Base-by-base conservation (phyloP, 2,113 vertebrate species). In the Engraulis encrasicolus region DNA sequence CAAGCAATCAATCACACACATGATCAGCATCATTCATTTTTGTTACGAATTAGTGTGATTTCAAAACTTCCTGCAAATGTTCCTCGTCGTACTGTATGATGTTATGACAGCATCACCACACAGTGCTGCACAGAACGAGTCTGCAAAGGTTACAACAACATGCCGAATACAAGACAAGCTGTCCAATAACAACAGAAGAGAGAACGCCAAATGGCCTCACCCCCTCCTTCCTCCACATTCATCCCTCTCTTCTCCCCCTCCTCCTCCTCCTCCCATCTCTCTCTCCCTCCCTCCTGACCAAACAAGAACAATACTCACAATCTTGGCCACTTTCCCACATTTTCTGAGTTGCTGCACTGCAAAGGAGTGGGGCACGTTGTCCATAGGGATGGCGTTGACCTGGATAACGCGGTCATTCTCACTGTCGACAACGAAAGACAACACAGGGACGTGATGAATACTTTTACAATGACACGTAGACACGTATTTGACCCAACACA, bases 321-420 rank as follows among this genome's bases (percentile, higher is more conserved):
- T 97, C 88, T 95, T 96, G 78, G 98, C 97, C 2, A 96, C 91
- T 94, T 98, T 99, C 71, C 97, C 97, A 90, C 97, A 98, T 92
- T 99, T 99, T 66, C 97, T 95, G 82, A 99, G 95, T 79, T 97
- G 96, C 77, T 99, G 98, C 45, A 99, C 97, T 37, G 98, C 98
- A 86, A 98, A 98, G 1, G 97, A 96, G 92, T 99, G 98, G 84
- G 95, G 94, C 90, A 99, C 97, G 2, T 96, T 96, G 86, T 99
- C 97, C 97, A 99, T 98, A 1, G 96, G 84, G 83, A 96, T 96
- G 83, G 95, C 92, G 2, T 99, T 99, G 87, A 99, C 98, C 87
- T 96, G 96, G 86, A 99, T 92, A 85, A 99, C 97, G 0, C 97
- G 94, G 85, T 99, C 98, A 84, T 97, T 97, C 93, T 98, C 97